Percentiles rank a stretch among this genome's conserved stretches.
Conservation (phyloP, 2,797 vertebrate species). For the Hydrophis major region DNA sequence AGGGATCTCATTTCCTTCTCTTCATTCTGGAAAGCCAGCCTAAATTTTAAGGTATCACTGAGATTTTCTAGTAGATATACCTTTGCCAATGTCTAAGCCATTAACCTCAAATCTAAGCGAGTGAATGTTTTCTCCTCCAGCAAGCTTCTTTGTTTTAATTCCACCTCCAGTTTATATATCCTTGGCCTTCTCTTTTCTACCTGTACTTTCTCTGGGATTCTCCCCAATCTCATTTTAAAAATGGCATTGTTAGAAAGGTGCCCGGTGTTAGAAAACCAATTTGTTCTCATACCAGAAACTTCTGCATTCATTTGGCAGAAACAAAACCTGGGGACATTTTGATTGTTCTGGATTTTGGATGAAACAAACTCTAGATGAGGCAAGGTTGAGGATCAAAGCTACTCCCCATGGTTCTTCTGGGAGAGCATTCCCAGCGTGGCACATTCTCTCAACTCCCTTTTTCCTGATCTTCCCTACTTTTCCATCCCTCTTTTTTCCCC, state of each 20-base stretch:
- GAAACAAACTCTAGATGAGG: background rate
- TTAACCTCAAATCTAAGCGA: background rate
- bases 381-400: background rate
- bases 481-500: background rate
- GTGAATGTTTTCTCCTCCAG: background rate
- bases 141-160: background rate
- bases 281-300: background rate
- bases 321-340: background rate
- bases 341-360: background rate
- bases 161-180: background rate
- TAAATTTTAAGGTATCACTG: background rate
- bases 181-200: background rate
- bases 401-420: background rate
- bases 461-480: background rate
- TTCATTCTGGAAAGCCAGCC: background rate
- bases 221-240: background rate
- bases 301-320: background rate
- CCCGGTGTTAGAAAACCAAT: background rate
- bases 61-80: background rate
- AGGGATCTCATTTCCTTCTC: background rate
- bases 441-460: background rate
- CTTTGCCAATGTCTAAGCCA: background rate
- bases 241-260: background rate
- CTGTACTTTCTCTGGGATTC: background rate
- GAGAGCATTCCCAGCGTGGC: background rate